Evolutionary conservation across 2,888 invertebrate genomes (phyloP), one percentile per base, ranked within the genome.

Genomic region (Pheosia tremula): DNA sequence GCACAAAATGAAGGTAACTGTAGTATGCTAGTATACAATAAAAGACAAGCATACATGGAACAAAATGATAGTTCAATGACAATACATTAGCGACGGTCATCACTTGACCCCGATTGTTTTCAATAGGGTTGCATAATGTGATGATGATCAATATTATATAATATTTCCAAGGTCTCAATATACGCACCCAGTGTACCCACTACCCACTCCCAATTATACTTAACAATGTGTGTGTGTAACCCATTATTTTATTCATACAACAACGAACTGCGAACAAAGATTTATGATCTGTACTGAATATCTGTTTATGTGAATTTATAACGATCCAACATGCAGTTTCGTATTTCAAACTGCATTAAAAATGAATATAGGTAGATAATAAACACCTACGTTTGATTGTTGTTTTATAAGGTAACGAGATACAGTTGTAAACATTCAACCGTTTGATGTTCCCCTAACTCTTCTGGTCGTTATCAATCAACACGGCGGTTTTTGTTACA

Each of bases 401-500:
- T 75, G 62, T 59, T 69, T 65, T 66, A 66, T 63, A 63, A 69
- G 65, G 71, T 68, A 72, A 72, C 62, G 65, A 68, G 64, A 68
- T 61, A 60, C 69, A 76, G 69, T 68, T 67, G 68, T 79, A 80
- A 81, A 83, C 79, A 81, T 64, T 70, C 72, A 61, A 61, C 62
- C 71, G 78, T 86, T 86, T 85, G 84, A 85, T 82, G 79, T 81
- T 56, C 53, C 39, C 52, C 55, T 38, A 41, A 61, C 62, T 63
- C 58, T 61, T 60, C 60, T 69, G 69, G 66, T 74, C 60, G 66
- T 74, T 74, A 74, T 74, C 68, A 70, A 66, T 77, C 69, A 76
- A 61, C 68, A 59, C 58, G 24, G 13, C 24, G 68, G 67, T 80
- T 85, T 84, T 75, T 77, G 62, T 92, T 91, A 13, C 91, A 94